Percentiles rank a stretch among this genome's conserved stretches.
phyloP scores from a whole-genome alignment of 2,888 invertebrate genomes.

The Ephialtes manifestator region DNA sequence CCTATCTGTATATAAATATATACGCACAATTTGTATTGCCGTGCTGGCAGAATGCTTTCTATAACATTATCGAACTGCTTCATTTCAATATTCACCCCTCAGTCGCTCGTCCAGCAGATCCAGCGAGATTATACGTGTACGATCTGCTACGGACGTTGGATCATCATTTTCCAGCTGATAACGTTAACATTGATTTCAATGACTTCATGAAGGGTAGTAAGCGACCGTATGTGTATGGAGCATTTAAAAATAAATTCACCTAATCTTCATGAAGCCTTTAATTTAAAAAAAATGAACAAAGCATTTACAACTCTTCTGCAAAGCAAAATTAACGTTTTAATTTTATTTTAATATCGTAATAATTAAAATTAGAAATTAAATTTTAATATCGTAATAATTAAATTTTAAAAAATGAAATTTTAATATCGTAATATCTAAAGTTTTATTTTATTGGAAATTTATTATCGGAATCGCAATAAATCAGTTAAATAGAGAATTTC shows the following conservation, averaged over 20 bases:
- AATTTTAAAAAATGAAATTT: no score
- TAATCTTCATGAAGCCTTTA: not conserved
- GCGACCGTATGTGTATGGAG: not conserved
- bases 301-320: no score
- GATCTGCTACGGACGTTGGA: constrained; percentile 24
- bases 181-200: constrained; percentile 55
- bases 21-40: constrained; percentile 59
- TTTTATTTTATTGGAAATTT: no score
- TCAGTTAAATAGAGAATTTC: no score
- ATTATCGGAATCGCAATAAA: no score
- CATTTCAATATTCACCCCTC: constrained; percentile 14
- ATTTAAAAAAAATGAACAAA: no score
- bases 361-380: no score
- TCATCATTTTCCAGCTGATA: constrained; percentile 57
- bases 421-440: no score
- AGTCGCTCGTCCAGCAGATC: constrained; percentile 25
- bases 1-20: constrained; percentile 44
- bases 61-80: constrained; percentile 50
- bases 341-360: no score
- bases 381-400: no score
- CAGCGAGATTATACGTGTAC: constrained; percentile 15
- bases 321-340: no score
- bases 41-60: constrained; percentile 70
- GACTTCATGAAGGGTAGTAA: constrained; percentile 2
- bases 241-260: not conserved